Evolutionary conservation across 2,888 invertebrate species (phyloP), one percentile per base, ranked within the genome.

Genomic region (Apodemia zela): DNA sequence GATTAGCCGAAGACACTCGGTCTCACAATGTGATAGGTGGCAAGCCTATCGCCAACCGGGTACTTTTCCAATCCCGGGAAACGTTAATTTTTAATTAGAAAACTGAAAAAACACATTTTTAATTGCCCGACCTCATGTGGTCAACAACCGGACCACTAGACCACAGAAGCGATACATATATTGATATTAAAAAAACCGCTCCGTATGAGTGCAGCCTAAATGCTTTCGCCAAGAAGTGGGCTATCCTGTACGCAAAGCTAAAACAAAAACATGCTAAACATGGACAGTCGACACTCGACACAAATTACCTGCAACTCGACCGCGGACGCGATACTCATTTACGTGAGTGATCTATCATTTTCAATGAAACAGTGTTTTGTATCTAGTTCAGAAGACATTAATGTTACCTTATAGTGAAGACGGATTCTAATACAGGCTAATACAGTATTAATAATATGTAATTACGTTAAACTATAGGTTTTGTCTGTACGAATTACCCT

Each of bases 311-410:
- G 45, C 45, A 45, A n/a, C 45, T 45, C 45, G 45, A 45, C 45
- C 7, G n/a, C 45, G 11, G 38, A 1, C 10, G 38, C 38, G n/a
- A n/a, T 42, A 42, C 42, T 45, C n/a, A 45, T 45, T 45, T 45
- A 25, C 58, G 54, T 65, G 66, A 65, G 60, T 59, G 63, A 64
- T 60, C 18, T 47, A 59, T 63, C 63, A 59, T 63, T 63, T 59
- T 59, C 59, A 59, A 47, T 61, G 54, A 54, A 47, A 49, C 49
- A 49, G 60, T 54, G 54, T 54, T 47, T 29, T 60, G 25, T 42
- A 60, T 45, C 45, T 45, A 45, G 60, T 42, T 45, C 60, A 42
- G 3, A n/a, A 60, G 11, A 15, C 21, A 54, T 54, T 54, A 54
- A 18, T 51, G n/a, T 49, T 49, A 18, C 49, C 49, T 49, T 47